These are phyloP conservation scores for Clarias batrachus DNA, from an alignment of 2,113 vertebrate species.

Conservation along the genomic window DNA sequence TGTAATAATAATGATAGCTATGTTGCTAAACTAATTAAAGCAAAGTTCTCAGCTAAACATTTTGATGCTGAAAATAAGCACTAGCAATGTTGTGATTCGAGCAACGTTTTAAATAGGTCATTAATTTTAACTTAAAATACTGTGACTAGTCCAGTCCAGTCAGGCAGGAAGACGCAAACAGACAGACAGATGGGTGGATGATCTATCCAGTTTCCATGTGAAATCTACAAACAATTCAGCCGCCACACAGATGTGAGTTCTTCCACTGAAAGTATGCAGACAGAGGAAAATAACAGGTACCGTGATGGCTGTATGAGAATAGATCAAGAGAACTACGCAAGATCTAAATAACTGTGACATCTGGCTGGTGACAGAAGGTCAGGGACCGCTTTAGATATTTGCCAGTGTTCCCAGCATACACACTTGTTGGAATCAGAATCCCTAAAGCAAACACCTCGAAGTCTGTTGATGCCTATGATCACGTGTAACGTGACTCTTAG, in stretches of 20 bases:
- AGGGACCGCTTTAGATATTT: background rate
- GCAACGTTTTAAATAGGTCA: background rate
- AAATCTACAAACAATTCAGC: slow-evolving; percentile 63
- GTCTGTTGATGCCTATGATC: background rate
- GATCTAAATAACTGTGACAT: slow-evolving; percentile 3
- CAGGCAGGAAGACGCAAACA: slow-evolving; percentile 50
- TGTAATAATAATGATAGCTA: background rate
- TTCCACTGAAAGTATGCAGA: slow-evolving; percentile 14
- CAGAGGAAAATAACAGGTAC: slow-evolving; percentile 20
- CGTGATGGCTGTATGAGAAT: background rate
- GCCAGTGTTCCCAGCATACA: background rate
- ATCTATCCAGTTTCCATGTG: slow-evolving; percentile 60
- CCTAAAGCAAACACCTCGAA: background rate
- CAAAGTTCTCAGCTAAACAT: too few species aligned
- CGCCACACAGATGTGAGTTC: slow-evolving; percentile 40
- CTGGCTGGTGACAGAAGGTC: slow-evolving; percentile 13
- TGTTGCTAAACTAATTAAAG: background rate
- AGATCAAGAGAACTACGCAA: background rate
- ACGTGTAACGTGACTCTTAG: background rate
- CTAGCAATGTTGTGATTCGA: background rate
- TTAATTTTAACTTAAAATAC: background rate
- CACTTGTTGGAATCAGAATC: background rate
- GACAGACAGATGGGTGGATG: slow-evolving; percentile 59
- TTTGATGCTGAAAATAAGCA: background rate
- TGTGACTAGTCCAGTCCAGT: slow-evolving; percentile 25